Base-by-base conservation (phyloP, 2,888 invertebrate species). In the Nasonia oneida region DNA sequence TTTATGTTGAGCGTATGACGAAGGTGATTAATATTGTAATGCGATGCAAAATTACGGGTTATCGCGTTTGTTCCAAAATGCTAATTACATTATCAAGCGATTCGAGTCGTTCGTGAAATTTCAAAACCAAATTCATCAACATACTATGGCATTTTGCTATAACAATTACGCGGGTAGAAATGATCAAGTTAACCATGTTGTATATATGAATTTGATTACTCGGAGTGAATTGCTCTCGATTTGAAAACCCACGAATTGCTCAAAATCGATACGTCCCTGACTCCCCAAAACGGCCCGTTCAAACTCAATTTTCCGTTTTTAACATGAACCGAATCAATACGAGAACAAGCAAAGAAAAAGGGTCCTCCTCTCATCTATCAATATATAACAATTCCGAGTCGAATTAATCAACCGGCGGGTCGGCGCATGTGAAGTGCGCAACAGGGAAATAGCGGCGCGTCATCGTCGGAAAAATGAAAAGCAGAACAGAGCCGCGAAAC, bases 311-410 rank as follows among this genome's bases (percentile, higher is more conserved):
- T 78, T 29, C 79, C 67, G 1, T 18, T n/a, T n/a, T n/a, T 8
- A n/a, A 61, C 6, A 61, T 53, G 3, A 53, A 53, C 53, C 18
- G 53, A 6, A 10, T 15, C 2, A 3, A 18, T 53, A 53, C 0
- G 3, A 53, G 53, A 53, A 53, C 18, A 53, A 53, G 18, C 50
- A 18, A 18, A 5, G 3, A 53, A 50, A 23, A 67, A 12, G 10
- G 23, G 6, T 8, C 33, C 37, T 18, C 12, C 70, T 70, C 15
- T 15, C 57, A 61, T 61, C 76, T 76, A 77, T 83, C 82, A 83
- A 71, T 83, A 71, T 83, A 83, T 83, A 83, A 83, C 70, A 83
- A 83, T 77, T 83, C 76, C 57, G 47, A 23, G 82, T 70, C 10
- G 57, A 83, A 77, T 83, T 83, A 83, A 83, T 83, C 76, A 77